Base-by-base conservation (phyloP, 30 jellyfish, hydroid and myxozoan genomes). In the Catostylus mosaicus region DNA sequence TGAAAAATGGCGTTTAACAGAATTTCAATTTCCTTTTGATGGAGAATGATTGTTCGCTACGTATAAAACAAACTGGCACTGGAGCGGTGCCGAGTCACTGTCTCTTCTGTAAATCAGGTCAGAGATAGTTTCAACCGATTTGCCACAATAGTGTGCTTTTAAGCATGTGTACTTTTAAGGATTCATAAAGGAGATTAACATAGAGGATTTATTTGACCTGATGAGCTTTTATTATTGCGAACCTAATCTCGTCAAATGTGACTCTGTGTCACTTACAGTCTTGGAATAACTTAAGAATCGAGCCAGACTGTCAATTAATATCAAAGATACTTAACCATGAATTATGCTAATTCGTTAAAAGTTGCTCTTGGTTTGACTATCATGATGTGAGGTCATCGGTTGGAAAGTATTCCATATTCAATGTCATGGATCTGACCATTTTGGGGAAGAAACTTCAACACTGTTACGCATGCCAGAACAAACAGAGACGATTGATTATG, bases 401-500 rank as follows among this genome's bases (percentile, higher is more conserved):
- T 40, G 11, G 54, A 5, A 40, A 40, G 14, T 7, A 20, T 7
- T 7, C 7, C 67, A 6, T 52, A 52, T 7, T 52, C 7, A 10
- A 52, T 52, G 67, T 52, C 67, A 52, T n/a, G 30, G 30, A 52
- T 52, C 30, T 52, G 30, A 20, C 29, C 67, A n/a, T 6, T n/a
- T 1, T 8, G 31, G 14, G 57, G 78, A 66, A 66, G 78, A 19
- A 33, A 35, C 31, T 30, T 12, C 37, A 38, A 61, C 74, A 61
- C 36, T 31, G 32, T 29, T 29, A 23, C 66, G 29, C n/a, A 70
- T 37, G 20, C 30, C 5, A 35, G 50, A 30, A 73, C 67, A 46
- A 46, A 73, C 50, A 73, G 70, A 73, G 84, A 73, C 84, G 30
- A 32, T 7, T 73, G 84, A 73, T 73, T 73, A 73, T 52, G 84